phyloP scores from a whole-genome alignment of 1,140 invertebrate species.

The Olivierus martensii region DNA sequence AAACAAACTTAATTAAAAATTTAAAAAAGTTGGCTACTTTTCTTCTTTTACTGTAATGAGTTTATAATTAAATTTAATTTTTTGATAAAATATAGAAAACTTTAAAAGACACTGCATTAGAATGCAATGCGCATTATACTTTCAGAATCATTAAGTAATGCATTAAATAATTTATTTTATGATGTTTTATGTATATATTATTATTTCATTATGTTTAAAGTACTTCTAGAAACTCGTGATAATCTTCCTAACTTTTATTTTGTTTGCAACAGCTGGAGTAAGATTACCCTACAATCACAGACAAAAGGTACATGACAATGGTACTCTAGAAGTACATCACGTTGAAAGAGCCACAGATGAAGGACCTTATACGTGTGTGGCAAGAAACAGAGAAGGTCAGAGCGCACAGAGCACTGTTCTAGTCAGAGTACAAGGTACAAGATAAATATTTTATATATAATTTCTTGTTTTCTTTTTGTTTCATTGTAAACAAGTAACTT shows the following conservation, averaged over 20 bases:
- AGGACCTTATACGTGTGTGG: conserved; percentile 87
- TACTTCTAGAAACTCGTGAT: not conserved
- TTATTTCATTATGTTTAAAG: not conserved
- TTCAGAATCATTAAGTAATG: too few species aligned
- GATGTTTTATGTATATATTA: not conserved
- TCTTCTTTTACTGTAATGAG: too few species aligned
- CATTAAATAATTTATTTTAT: not conserved
- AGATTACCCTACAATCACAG: conserved; percentile 85
- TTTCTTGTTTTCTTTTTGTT: too few species aligned
- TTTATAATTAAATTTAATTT: too few species aligned
- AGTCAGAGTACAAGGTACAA: conserved; percentile 86
- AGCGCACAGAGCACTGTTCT: conserved; percentile 69
- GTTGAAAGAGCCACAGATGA: conserved; percentile 84
- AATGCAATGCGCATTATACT: too few species aligned
- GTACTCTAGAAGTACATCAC: conserved; percentile 85
- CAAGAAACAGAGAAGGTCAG: conserved; percentile 77
- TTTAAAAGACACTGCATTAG: too few species aligned
- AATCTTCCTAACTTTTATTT: conserved; percentile 1
- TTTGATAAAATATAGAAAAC: too few species aligned
- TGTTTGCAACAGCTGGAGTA: conserved; percentile 39
- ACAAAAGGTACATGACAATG: conserved; percentile 85
- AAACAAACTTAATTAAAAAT: too few species aligned
- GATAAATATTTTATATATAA: too few species aligned
- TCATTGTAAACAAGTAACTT: too few species aligned
- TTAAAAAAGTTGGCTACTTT: too few species aligned